A percentile compares a stretch with the other conserved stretches of the same genome.
phyloP scores from a whole-genome alignment of 1,140 invertebrate genomes.

The Plutomurus gul region DNA sequence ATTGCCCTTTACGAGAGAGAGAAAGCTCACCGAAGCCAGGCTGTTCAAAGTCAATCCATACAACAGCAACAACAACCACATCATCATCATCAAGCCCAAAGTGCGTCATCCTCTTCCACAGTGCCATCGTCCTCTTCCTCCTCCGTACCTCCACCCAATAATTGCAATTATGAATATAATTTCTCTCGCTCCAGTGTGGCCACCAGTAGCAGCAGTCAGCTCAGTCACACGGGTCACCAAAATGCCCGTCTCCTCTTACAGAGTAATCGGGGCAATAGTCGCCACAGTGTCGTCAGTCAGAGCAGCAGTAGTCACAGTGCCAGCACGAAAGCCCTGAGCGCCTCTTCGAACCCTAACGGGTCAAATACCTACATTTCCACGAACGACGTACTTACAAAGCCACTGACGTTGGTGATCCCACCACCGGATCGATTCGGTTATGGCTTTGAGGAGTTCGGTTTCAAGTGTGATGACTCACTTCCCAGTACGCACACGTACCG shows the following conservation, averaged over 20 bases:
- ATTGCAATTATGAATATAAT: neutral
- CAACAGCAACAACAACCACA: neutral
- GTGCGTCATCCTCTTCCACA: neutral
- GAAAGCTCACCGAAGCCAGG: neutral
- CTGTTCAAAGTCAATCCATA: neutral
- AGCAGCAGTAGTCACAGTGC: neutral
- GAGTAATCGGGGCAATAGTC: neutral
- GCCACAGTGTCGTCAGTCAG: neutral
- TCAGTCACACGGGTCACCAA: neutral
- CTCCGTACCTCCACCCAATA: slow-evolving; percentile 11
- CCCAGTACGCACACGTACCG: slow-evolving; percentile 46
- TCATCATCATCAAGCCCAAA: neutral
- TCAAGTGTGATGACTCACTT: slow-evolving; percentile 22
- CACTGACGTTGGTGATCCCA: slow-evolving; percentile 41
- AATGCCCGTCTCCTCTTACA: neutral
- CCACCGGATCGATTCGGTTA: slow-evolving; percentile 8
- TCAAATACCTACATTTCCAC: neutral
- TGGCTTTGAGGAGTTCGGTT: neutral
- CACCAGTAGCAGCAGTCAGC: neutral
- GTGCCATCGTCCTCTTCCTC: neutral
- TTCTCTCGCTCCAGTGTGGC: neutral
- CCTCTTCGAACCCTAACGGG: neutral
- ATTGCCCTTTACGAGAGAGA: slow-evolving; percentile 44
- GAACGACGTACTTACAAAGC: slow-evolving; percentile 18
- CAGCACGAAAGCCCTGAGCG: neutral